Conservation (phyloP, 2,113 vertebrate genomes). For the Murina feae region DNA sequence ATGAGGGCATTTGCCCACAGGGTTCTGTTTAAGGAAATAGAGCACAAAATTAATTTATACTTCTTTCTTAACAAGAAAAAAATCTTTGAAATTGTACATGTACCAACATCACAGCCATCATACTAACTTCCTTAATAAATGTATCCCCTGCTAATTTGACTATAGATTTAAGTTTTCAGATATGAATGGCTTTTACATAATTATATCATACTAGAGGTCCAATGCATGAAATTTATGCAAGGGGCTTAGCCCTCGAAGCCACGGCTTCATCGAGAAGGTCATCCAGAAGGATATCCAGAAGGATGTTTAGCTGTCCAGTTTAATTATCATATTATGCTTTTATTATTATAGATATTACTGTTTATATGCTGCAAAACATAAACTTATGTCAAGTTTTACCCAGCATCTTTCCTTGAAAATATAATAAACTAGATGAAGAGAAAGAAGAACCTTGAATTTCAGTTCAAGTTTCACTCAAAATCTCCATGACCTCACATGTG, state of each 20-base stretch:
- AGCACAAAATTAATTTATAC: slow-evolving; percentile 79
- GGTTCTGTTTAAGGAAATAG: slow-evolving; percentile 75
- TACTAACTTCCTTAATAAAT: slow-evolving; percentile 73
- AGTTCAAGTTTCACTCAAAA: neutral
- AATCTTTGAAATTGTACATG: slow-evolving; percentile 29
- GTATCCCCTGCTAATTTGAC: slow-evolving; percentile 17
- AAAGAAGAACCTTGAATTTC: neutral
- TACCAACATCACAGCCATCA: slow-evolving; percentile 43
- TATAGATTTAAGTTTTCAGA: neutral
- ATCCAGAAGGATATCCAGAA: no score
- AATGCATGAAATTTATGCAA: no score
- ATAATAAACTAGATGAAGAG: neutral
- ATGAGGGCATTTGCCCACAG: slow-evolving; percentile 54
- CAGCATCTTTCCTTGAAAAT: neutral
- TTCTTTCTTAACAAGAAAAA: slow-evolving; percentile 68
- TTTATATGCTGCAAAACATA: neutral
- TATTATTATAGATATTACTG: neutral
- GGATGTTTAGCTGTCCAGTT: no score
- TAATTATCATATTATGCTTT: no score
- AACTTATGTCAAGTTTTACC: neutral
- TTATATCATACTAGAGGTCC: neutral
- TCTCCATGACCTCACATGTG: neutral
- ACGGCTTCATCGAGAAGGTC: no score
- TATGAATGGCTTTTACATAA: slow-evolving; percentile 11
- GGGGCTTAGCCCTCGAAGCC: no score